Conservation (phyloP, 2,797 vertebrate genomes). For the Rhinella marina region DNA sequence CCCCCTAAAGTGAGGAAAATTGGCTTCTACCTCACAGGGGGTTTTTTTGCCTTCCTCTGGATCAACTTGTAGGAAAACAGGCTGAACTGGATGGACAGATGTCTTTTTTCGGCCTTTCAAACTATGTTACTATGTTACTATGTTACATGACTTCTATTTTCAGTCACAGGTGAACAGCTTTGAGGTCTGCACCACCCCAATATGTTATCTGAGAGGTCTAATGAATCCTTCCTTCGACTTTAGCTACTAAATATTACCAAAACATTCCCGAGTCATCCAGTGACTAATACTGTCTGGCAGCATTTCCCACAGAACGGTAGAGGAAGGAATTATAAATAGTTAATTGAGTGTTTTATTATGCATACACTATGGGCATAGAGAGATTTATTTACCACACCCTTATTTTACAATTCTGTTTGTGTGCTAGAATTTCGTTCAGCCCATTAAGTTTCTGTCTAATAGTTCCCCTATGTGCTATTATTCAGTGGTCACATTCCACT, state of each 20-base stretch:
- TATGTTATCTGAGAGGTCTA: background rate
- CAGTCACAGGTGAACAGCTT: background rate
- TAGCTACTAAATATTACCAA: background rate
- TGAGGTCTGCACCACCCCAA: background rate
- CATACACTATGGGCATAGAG: conserved; percentile 23
- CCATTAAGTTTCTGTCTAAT: conserved; percentile 52
- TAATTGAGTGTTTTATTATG: conserved; percentile 54
- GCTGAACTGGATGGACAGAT: too few relatives aligned
- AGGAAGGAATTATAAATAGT: conserved; percentile 31
- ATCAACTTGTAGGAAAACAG: too few relatives aligned
- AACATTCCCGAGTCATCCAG: background rate
- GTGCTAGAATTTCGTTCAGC: conserved; percentile 46
- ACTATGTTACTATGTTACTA: too few relatives aligned
- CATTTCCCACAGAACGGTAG: background rate
- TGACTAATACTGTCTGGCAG: conserved; percentile 19
- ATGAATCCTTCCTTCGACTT: background rate
- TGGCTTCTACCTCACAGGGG: too few relatives aligned
- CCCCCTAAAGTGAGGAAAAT: too few relatives aligned
- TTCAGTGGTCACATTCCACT: conserved; percentile 56
- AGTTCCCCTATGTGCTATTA: conserved; percentile 49
- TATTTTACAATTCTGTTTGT: conserved; percentile 56
- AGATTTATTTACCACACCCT: conserved; percentile 57
- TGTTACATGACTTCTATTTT: background rate
- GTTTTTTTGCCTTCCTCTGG: too few relatives aligned
- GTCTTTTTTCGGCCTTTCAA: too few relatives aligned